Evolutionary conservation across 2,113 vertebrate species (phyloP).

Genomic region (Burhinus oedicnemus): DNA sequence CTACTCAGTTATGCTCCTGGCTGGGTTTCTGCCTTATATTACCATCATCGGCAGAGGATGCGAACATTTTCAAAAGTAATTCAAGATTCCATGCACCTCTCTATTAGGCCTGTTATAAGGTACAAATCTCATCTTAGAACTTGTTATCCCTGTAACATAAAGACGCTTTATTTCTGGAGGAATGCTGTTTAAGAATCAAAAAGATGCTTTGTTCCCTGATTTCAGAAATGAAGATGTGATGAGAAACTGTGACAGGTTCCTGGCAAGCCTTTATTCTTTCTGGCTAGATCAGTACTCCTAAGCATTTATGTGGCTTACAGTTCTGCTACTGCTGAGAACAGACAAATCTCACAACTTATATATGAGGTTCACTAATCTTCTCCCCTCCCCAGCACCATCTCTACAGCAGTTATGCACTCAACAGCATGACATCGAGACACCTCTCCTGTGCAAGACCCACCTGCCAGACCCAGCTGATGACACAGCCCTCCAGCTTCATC

Average conservation of each 20-base stretch:
- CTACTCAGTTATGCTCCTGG: not conserved
- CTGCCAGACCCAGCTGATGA: not conserved
- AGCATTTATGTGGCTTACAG: not conserved
- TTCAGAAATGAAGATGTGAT: not conserved
- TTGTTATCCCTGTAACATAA: not conserved
- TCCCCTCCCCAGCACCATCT: not conserved
- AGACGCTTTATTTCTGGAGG: not conserved
- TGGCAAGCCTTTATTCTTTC: not conserved
- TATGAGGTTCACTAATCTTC: not conserved
- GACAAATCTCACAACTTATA: not conserved
- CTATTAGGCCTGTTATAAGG: not conserved
- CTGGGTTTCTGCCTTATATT: not conserved
- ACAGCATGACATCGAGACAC: not conserved
- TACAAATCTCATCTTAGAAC: not conserved
- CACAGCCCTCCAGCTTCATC: not conserved
- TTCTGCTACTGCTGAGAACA: not conserved
- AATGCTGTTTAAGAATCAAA: not conserved
- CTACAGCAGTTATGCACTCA: not conserved
- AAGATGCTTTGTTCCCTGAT: not conserved
- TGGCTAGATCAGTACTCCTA: not conserved
- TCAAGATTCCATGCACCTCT: not conserved
- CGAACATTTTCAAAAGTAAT: not conserved
- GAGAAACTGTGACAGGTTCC: not conserved
- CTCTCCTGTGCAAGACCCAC: not conserved
- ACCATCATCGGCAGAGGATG: not conserved